A percentile compares a stretch with the other conserved stretches of the same genome.
Conservation (phyloP, 2,888 invertebrate species). For the Plebejus melissa region DNA sequence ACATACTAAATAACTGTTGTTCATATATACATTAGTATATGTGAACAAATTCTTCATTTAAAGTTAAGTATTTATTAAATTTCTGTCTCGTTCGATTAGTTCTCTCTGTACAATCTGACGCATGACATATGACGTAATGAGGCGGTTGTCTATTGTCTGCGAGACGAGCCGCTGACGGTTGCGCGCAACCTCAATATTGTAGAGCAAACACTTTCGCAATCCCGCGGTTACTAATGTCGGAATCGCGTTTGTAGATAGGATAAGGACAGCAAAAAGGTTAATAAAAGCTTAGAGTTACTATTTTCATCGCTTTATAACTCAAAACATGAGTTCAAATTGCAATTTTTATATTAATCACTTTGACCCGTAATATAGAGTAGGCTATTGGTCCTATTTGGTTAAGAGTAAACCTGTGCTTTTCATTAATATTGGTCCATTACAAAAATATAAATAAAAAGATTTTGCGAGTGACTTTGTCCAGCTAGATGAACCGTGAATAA, state of each 20-base stretch:
- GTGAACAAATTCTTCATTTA: too few species aligned
- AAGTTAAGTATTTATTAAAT: too few species aligned
- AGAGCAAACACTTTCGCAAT: conserved; percentile 17
- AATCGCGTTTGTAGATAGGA: background rate
- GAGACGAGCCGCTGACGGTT: conserved; percentile 17
- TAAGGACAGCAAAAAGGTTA: background rate
- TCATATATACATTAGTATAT: too few species aligned
- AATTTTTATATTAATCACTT: too few species aligned
- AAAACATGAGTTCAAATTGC: too few species aligned
- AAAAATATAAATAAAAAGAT: background rate
- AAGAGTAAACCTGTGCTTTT: too few species aligned
- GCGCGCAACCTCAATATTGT: conserved; percentile 22
- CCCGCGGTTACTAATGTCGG: conserved; percentile 20
- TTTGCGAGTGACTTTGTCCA: background rate
- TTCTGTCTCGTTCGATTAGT: too few species aligned
- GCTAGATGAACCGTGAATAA: too few species aligned
- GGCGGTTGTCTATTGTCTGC: conserved; percentile 12
- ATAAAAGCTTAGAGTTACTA: background rate
- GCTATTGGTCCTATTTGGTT: too few species aligned
- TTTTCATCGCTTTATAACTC: too few species aligned
- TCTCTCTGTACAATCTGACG: background rate
- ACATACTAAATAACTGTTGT: too few species aligned
- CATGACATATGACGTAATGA: conserved; percentile 23
- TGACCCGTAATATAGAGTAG: background rate
- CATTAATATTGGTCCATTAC: too few species aligned